Conservation (phyloP, 1,140 invertebrate genomes). For the Condylostylus longicornis region DNA sequence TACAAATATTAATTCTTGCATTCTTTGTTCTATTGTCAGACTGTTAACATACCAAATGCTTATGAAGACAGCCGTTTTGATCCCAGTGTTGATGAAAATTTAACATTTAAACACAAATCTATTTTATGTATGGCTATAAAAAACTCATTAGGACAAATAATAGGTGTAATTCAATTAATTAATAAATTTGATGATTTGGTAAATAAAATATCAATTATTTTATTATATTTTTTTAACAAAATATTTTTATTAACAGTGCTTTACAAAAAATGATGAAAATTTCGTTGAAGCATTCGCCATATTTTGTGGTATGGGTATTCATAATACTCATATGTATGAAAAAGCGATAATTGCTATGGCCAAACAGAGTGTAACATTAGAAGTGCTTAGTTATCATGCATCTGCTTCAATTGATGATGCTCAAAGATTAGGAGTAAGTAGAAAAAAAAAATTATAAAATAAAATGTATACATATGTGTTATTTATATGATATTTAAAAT, state of each 20-base stretch:
- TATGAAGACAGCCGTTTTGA: constrained; percentile 89
- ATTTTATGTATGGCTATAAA: constrained; percentile 88
- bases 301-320: constrained; percentile 94
- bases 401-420: constrained; percentile 81
- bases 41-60: constrained; percentile 75
- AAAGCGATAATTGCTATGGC: constrained; percentile 84
- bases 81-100: constrained; percentile 60
- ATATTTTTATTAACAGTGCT: constrained; percentile 29
- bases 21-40: constrained; percentile 37
- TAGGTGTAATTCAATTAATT: constrained; percentile 81
- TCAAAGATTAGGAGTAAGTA: constrained; percentile 59
- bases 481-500: background rate
- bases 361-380: constrained; percentile 87
- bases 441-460: background rate
- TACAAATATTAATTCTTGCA: no score
- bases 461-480: background rate
- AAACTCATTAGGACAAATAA: constrained; percentile 74
- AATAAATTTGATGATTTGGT: constrained; percentile 82
- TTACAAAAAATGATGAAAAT: constrained; percentile 85
- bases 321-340: constrained; percentile 95
- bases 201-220: constrained; percentile 7
- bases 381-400: constrained; percentile 91
- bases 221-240: constrained; percentile 1
- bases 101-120: constrained; percentile 63
- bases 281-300: constrained; percentile 93